Evolutionary conservation across 2,888 invertebrate genomes (phyloP).

Genomic region (Hemaris fuciformis): DNA sequence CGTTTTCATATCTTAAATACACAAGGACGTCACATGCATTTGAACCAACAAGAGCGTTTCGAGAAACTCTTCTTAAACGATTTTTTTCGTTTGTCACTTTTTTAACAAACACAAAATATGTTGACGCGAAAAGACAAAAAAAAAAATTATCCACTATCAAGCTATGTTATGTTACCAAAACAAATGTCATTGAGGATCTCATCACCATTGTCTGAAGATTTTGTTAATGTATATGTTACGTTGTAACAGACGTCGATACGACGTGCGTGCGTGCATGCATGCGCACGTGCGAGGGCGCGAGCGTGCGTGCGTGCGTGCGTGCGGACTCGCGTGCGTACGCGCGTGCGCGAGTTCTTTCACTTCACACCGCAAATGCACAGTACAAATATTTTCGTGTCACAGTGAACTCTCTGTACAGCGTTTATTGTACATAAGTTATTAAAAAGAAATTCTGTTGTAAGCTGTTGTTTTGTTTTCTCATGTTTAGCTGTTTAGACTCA

Average conservation of each 20-base stretch:
- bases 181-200: too few species aligned
- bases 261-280: not conserved
- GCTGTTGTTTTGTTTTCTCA: slow-evolving; percentile 31
- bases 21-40: not conserved
- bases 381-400: slow-evolving; percentile 27
- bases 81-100: too few species aligned
- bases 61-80: too few species aligned
- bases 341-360: not conserved
- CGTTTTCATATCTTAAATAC: not conserved
- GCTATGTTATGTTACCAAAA: too few species aligned
- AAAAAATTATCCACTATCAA: not conserved
- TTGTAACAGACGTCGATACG: not conserved
- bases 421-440: slow-evolving; percentile 66
- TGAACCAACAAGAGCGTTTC: too few species aligned
- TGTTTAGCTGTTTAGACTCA: not conserved
- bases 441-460: slow-evolving; percentile 55
- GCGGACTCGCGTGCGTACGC: not conserved
- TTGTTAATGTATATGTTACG: not conserved
- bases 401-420: slow-evolving; percentile 34
- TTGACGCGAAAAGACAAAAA: not conserved
- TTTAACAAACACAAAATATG: too few species aligned
- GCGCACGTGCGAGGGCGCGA: not conserved
- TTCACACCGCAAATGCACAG: slow-evolving; percentile 18
- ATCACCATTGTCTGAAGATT: not conserved
- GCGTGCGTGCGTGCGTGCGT: not conserved